Evolutionary conservation across 2,113 vertebrate species (phyloP), one percentile per base, ranked within the genome.

Genomic region (Monopterus albus): DNA sequence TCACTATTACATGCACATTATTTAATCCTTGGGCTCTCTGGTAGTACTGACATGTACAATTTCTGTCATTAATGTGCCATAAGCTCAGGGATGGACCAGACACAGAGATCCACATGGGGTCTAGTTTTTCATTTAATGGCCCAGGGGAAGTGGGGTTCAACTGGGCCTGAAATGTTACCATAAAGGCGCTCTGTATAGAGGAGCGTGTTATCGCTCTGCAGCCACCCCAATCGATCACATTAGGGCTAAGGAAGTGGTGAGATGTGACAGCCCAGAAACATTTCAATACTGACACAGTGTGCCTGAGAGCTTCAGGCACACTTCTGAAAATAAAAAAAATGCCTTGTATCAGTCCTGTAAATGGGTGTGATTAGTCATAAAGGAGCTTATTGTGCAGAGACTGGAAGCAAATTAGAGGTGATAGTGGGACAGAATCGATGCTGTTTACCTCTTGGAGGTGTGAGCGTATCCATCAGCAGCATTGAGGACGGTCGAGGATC

Each of bases 381-480:
- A 92, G 84, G 64, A 84, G 87, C 80, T 87, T 83, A 89, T 90
- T 91, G 89, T 87, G 88, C 83, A 87, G 81, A 80, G 78, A 74
- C 83, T 89, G 83, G 86, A 90, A 91, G 90, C 88, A 88, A 91
- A 93, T 93, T 91, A 90, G 89, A 93, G 89, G 88, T 85, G 91
- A 91, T 88, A 88, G 91, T 87, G 81, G 88, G 90, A 89, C 81
- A 79, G 59, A 89, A 92, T 93, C 92, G 81, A 92, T 96, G 94
- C 89, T 89, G 91, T 94, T 96, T 95, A 94, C 93, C 92, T 91
- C 0, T 91, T 75, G 67, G 85, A 94, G 92, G 94, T 91, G 93
- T 84, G 91, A 96, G 91, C 92, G 79, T 90, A 95, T 95, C 95
- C 93, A 94, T 95, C 91, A 94, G 90, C 89, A 78, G 87, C 55